Evolutionary conservation across 2,113 vertebrate species (phyloP), one percentile per base, ranked within the genome.

Genomic region (Seriola rivoliana): DNA sequence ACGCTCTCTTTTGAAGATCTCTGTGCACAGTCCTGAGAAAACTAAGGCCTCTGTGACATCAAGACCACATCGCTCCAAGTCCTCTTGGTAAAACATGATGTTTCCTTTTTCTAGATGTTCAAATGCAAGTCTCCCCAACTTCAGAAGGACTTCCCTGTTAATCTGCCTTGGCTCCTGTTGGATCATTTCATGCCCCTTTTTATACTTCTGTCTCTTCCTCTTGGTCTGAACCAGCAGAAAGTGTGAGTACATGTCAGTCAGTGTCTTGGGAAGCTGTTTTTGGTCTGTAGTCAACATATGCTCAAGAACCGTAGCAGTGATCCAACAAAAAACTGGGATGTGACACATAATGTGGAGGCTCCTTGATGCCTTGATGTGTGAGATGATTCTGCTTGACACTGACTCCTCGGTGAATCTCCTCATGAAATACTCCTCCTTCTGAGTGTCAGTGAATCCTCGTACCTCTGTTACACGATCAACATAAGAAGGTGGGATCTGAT

Each of bases 261-360:
- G 59, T 29, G 80, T 71, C 67, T 77, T 71, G 40, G 80, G 80
- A 34, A 82, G 59, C 67, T 71, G 38, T 60, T 50, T 60, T 58
- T 68, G 44, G 8, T 52, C 9, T 40, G 9, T 1, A 21, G 13
- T 52, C 44, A 74, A 40, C 29, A 82, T 52, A 21, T 75, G 34
- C 57, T 69, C 57, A 46, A 82, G 36, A 36, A 75, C 80, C 55
- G 36, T 64, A 36, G 65, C 58, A 13, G 65, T 75, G 46, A 82
- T 82, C 72, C 80, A 82, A 59, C 82, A 84, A 46, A 84, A 79
- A 48, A 84, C 70, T 23, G 82, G 82, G 25, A 84, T 78, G 4
- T 60, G 55, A 57, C 81, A 84, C 81, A 78, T 84, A 16, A 78
- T 84, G 44, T 73, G 4, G 34, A 84, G 81, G 67, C 69, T 78